Conservation (phyloP, 1,140 invertebrate genomes). For the Drosophila bipectinata region DNA sequence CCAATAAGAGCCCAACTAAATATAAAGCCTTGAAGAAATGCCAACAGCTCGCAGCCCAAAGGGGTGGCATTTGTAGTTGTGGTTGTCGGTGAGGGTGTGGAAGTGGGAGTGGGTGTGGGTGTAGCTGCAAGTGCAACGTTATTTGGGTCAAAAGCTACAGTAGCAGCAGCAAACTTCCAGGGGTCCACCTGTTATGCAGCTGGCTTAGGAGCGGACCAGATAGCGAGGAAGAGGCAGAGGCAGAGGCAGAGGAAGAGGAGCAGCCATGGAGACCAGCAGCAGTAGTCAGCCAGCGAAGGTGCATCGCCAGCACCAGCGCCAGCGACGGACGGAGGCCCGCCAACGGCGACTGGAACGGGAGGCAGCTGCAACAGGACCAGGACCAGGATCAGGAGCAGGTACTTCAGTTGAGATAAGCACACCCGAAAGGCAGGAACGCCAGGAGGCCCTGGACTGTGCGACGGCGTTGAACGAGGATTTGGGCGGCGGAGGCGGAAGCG, state of each 20-base stretch:
- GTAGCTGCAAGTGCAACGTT: slow-evolving; percentile 58
- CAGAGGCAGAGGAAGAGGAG: slow-evolving; percentile 9
- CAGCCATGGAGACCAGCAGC: slow-evolving; percentile 59
- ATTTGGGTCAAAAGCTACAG: slow-evolving; percentile 74
- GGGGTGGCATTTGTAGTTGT: slow-evolving; percentile 26
- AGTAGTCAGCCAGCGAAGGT: slow-evolving; percentile 65
- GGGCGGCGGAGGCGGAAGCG: slow-evolving; percentile 22
- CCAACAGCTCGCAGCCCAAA: slow-evolving; percentile 44
- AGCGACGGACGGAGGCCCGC: slow-evolving; percentile 73
- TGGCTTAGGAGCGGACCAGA: slow-evolving; percentile 29
- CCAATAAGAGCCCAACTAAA: not conserved
- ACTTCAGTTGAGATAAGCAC: slow-evolving; percentile 6
- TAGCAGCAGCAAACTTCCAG: slow-evolving; percentile 35
- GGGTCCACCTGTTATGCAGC: slow-evolving; percentile 72
- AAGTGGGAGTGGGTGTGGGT: slow-evolving; percentile 24
- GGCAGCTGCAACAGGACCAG: slow-evolving; percentile 51
- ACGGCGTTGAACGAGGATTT: slow-evolving; percentile 58
- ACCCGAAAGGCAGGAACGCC: slow-evolving; percentile 16
- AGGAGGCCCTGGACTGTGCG: slow-evolving; percentile 50
- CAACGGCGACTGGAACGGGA: slow-evolving; percentile 68
- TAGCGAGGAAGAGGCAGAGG: not conserved
- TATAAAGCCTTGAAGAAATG: slow-evolving; percentile 50
- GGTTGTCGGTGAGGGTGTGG: slow-evolving; percentile 22
- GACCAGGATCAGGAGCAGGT: slow-evolving; percentile 16
- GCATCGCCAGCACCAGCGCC: slow-evolving; percentile 80